Conservation (phyloP, 2,888 invertebrate species). For the Sarcophaga variegata region DNA sequence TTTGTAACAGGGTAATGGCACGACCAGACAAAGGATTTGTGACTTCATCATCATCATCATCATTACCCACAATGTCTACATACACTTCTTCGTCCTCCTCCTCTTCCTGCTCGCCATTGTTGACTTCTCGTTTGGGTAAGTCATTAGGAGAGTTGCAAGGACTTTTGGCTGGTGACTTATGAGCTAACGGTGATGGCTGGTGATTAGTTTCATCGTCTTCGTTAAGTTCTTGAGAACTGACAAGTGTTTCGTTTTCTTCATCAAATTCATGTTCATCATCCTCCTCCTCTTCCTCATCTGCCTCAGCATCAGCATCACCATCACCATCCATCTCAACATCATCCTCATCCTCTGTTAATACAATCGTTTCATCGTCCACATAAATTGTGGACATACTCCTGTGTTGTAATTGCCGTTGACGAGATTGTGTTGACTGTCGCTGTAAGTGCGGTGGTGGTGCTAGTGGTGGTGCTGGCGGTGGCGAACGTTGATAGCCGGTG, state of each 20-base stretch:
- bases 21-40: slow-evolving; percentile 68
- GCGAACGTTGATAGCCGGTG: not conserved
- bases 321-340: slow-evolving; percentile 72
- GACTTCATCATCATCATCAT: slow-evolving; percentile 73
- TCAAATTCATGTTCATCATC: slow-evolving; percentile 72
- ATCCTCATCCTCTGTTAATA: slow-evolving; percentile 80
- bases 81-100: slow-evolving; percentile 79
- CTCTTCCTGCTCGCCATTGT: slow-evolving; percentile 32
- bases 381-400: slow-evolving; percentile 70
- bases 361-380: slow-evolving; percentile 80
- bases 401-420: slow-evolving; percentile 59
- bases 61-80: slow-evolving; percentile 80
- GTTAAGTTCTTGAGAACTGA: slow-evolving; percentile 79
- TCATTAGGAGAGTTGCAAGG: slow-evolving; percentile 29
- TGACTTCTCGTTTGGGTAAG: not conserved
- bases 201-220: slow-evolving; percentile 72
- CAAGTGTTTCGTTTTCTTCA: slow-evolving; percentile 75
- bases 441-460: not conserved
- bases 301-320: slow-evolving; percentile 75
- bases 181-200: not conserved
- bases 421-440: not conserved
- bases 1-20: slow-evolving; percentile 69
- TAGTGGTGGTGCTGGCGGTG: not conserved
- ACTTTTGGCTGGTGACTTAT: slow-evolving; percentile 46
- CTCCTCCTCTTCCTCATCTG: slow-evolving; percentile 73